Evolutionary conservation across 2,113 vertebrate species (phyloP).

Genomic region (Rhea pennata): DNA sequence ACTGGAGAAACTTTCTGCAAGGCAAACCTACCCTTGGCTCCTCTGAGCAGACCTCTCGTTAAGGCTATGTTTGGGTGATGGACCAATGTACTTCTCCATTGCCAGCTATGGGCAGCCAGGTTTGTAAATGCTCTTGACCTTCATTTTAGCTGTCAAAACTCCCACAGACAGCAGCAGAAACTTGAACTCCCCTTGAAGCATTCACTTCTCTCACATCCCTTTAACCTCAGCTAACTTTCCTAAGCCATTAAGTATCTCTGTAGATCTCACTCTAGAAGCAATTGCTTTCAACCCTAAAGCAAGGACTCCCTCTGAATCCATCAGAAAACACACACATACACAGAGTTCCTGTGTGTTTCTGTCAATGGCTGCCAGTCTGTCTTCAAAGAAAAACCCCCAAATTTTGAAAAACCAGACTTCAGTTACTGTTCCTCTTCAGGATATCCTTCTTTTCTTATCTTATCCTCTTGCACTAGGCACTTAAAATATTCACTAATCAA

Average conservation of each 20-base stretch:
- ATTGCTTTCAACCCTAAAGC: neutral
- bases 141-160: neutral
- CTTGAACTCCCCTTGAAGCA: neutral
- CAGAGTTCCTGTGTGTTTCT: neutral
- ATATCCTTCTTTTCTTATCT: neutral
- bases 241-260: neutral
- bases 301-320: neutral
- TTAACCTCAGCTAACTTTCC: neutral
- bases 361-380: neutral
- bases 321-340: neutral
- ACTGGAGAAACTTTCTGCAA: neutral
- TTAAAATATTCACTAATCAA: neutral
- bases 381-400: neutral
- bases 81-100: neutral
- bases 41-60: neutral
- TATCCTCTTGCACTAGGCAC: neutral
- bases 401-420: neutral
- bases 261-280: neutral
- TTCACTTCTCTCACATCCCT: neutral
- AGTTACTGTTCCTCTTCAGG: neutral
- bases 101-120: neutral
- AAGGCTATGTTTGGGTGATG: neutral
- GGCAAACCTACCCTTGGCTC: neutral
- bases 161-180: neutral
- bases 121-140: neutral